A percentile compares a stretch with the other conserved stretches of the same genome.
These are phyloP conservation scores for Ichneumoninae sp. DNA, from an alignment of 2,888 invertebrate genomes.

Conservation along the genomic window DNA sequence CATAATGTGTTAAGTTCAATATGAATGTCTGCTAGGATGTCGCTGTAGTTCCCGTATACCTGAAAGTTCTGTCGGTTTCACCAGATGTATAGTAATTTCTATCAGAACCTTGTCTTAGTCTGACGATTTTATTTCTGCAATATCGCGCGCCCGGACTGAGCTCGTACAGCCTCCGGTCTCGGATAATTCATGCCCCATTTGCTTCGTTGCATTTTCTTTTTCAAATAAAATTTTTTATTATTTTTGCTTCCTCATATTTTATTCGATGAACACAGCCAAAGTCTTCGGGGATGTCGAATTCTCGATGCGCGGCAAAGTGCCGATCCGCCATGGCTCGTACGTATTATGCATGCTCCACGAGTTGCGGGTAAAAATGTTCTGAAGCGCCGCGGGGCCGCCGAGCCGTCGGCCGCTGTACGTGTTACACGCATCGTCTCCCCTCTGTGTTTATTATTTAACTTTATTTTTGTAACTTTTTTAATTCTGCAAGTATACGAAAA, in stretches of 20 bases:
- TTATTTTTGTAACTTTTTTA: not conserved
- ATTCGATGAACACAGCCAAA: conserved; percentile 32
- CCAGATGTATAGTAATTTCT: too few species aligned
- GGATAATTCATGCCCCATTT: too few species aligned
- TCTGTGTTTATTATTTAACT: not conserved
- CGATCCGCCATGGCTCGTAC: conserved; percentile 57
- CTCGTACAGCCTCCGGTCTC: too few species aligned
- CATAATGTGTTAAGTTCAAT: too few species aligned
- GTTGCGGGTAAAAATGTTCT: conserved; percentile 60
- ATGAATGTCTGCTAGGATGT: too few species aligned
- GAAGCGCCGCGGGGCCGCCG: conserved; percentile 46
- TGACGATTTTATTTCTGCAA: too few species aligned
- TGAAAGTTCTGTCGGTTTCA: too few species aligned
- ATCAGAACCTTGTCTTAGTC: too few species aligned
- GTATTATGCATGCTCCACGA: conserved; percentile 70
- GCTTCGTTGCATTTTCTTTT: conserved; percentile 30
- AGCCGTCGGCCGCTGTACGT: conserved; percentile 23
- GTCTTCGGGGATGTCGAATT: conserved; percentile 75
- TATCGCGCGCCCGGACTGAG: too few species aligned
- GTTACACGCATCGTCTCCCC: conserved; percentile 46
- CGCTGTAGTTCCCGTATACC: too few species aligned
- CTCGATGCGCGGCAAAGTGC: conserved; percentile 68
- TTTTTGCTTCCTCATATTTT: conserved; percentile 62
- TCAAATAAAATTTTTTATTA: not conserved
- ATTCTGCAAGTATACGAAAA: conserved; percentile 7